Conservation (phyloP, 2,113 vertebrate genomes). For the Aplodontia rufa region DNA sequence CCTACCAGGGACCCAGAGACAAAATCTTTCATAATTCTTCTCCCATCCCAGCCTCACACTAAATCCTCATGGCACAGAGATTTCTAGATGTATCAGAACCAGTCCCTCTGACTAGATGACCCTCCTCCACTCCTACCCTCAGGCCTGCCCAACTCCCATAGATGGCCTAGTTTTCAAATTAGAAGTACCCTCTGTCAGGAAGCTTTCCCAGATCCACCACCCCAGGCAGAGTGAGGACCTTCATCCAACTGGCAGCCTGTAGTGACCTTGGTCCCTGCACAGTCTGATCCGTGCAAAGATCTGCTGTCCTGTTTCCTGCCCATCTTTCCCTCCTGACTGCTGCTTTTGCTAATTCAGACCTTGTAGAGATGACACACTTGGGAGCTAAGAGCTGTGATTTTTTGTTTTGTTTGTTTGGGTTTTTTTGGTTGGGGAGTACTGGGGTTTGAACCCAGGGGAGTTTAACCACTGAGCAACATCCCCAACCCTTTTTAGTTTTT, state of each 20-base stretch:
- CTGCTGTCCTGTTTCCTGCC: not conserved
- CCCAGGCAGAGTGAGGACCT: not conserved
- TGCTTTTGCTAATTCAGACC: not conserved
- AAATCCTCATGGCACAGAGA: not conserved
- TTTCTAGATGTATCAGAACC: not conserved
- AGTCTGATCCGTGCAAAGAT: not conserved
- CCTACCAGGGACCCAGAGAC: not conserved
- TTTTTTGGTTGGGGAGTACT: too few relatives aligned
- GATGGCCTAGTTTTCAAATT: not conserved
- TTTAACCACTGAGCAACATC: too few relatives aligned
- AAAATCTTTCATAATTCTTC: not conserved
- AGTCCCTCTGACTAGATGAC: not conserved
- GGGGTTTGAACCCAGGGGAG: too few relatives aligned
- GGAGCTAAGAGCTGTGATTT: not conserved
- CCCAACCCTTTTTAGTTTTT: too few relatives aligned
- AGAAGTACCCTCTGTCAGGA: not conserved
- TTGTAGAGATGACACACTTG: not conserved
- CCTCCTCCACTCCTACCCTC: not conserved
- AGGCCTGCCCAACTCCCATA: not conserved
- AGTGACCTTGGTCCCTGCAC: not conserved
- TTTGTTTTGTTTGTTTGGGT: not conserved
- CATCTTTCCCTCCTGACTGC: not conserved
- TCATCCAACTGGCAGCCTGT: not conserved
- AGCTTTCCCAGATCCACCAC: not conserved
- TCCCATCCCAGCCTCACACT: not conserved